Conservation (phyloP, 1,140 invertebrate genomes). For the Schlechtendalia chinensis region DNA sequence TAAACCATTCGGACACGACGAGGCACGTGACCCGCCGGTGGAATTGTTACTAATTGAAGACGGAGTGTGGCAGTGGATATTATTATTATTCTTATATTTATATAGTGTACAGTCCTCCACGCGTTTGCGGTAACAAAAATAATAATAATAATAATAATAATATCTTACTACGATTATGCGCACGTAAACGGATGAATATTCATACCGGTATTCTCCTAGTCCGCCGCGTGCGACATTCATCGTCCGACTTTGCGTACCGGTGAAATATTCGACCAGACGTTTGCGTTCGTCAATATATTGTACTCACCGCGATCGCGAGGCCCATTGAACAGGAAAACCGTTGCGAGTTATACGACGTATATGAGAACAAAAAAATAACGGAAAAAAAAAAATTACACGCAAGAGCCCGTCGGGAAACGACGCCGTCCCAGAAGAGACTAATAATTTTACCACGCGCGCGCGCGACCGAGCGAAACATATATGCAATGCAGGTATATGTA, state of each 20-base stretch:
- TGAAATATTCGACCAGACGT: neutral
- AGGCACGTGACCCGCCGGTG: constrained; percentile 16
- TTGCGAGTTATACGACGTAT: no score
- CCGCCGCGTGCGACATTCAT: neutral
- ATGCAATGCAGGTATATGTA: neutral
- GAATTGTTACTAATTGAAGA: constrained; percentile 43
- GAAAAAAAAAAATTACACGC: no score
- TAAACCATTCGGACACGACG: constrained; percentile 1
- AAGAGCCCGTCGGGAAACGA: neutral
- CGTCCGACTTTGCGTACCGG: no score
- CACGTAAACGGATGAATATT: neutral
- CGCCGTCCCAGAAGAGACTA: constrained; percentile 8
- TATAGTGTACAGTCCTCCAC: neutral
- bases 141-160: neutral
- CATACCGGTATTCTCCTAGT: neutral
- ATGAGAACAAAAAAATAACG: no score
- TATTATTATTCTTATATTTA: neutral
- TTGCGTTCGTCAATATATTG: no score
- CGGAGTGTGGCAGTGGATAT: neutral
- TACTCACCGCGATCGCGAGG: neutral
- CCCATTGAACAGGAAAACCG: neutral
- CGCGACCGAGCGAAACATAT: neutral
- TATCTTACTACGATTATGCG: no score
- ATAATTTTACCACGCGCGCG: neutral
- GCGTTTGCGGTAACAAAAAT: neutral